Base-by-base conservation (phyloP, 2,797 vertebrate species). In the Sebastes minor region DNA sequence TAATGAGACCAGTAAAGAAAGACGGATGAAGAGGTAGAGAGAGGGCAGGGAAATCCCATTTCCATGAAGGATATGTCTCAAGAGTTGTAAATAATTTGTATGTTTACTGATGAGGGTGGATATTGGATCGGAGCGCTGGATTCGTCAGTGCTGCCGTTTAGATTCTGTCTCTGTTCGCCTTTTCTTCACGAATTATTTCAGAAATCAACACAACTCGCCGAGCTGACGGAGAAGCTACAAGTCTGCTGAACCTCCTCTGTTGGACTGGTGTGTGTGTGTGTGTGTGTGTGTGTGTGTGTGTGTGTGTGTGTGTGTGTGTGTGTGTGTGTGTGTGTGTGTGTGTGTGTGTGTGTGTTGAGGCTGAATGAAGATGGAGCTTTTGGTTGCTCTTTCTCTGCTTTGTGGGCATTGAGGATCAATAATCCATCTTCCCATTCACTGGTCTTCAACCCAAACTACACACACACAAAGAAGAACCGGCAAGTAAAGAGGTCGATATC, bases 381-480 rank as follows among this genome's bases (percentile, higher is more conserved):
- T 18, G 22, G 38, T 75, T 61, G 63, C 22, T 55, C 68, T 73
- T 57, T 61, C 67, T 71, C 27, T 1, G 4, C 71, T 74, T 68
- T 63, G 52, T 66, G 23, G 35, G 3, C 68, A 64, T 57, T 72
- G 12, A 57, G 56, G 66, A 89, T 91, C 90, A 81, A 89, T 91
- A 87, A 73, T 81, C 69, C 72, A 81, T 87, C 83, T 84, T 83
- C 70, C 42, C 42, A 81, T 85, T 86, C 76, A 73, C 27, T 82
- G 82, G 30, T 49, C 69, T 70, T 61, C 65, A 84, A 83, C 72
- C 52, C 8, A 8, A 60, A 35, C 42, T 20, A 56, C 33, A 76
- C 38, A 69, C 38, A 55, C 27, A 57, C 27, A 74, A 74, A 67
- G 9, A 59, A 61, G 8, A 61, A 56, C 14, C 12, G 32, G 18